Percentiles rank a stretch among this genome's conserved stretches.
These are phyloP conservation scores for Halichoerus grypus DNA, from an alignment of 2,113 vertebrate genomes.

Conservation along the genomic window DNA sequence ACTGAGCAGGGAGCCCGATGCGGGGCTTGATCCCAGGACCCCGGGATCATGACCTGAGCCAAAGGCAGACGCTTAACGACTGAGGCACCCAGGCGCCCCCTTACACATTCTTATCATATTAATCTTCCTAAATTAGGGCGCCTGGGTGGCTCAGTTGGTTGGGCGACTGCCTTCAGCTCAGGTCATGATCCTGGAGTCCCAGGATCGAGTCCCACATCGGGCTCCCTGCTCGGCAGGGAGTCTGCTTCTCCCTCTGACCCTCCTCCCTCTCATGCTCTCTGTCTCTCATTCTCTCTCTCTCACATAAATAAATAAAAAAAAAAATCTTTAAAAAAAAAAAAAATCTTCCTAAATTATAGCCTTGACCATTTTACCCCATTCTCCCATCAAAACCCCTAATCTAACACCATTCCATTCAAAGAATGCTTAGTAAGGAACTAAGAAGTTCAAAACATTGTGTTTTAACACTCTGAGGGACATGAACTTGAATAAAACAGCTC, in stretches of 20 bases:
- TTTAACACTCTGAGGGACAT: background rate
- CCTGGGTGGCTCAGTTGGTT: no score
- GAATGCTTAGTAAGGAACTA: background rate
- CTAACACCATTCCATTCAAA: background rate
- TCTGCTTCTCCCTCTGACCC: no score
- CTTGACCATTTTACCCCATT: background rate
- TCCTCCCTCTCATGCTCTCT: no score
- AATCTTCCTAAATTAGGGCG: constrained; percentile 8
- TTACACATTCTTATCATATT: background rate
- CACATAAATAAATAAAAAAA: no score
- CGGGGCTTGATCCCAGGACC: background rate
- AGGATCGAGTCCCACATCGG: no score
- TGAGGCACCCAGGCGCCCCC: background rate
- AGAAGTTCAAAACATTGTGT: background rate
- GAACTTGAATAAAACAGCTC: background rate
- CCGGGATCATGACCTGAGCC: background rate
- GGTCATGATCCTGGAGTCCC: no score
- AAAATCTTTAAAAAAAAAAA: no score
- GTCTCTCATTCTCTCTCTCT: no score
- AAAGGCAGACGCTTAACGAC: background rate
- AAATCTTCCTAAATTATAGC: constrained; percentile 31
- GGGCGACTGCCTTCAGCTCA: no score
- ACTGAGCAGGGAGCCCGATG: background rate
- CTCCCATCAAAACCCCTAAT: background rate
- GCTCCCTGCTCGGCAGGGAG: no score